Evolutionary conservation across 2,888 invertebrate genomes (phyloP).

Genomic region (Patella caerulea): DNA sequence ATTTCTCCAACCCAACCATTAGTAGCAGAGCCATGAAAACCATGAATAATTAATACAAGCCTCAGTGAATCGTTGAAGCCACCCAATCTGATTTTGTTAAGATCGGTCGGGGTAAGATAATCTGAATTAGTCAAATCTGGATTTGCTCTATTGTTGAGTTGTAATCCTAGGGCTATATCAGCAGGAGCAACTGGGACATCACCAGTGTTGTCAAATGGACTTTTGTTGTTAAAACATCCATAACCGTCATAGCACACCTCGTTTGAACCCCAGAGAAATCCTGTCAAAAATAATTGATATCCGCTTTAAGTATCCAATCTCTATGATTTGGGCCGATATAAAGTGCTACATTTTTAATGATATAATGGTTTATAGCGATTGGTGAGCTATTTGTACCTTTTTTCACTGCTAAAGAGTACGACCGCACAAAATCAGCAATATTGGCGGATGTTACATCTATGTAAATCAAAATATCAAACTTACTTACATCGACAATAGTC

Average conservation of each 20-base stretch:
- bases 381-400: too few species aligned
- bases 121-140: not conserved
- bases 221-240: not conserved
- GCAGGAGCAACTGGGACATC: not conserved
- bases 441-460: too few species aligned
- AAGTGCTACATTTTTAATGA: too few species aligned
- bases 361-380: too few species aligned
- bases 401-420: too few species aligned
- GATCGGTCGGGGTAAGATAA: not conserved
- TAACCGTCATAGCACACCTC: not conserved
- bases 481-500: too few species aligned
- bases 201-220: not conserved
- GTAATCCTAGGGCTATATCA: not conserved
- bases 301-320: too few species aligned
- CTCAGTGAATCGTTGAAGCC: not conserved
- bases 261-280: not conserved
- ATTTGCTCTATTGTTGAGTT: not conserved
- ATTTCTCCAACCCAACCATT: not conserved
- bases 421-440: too few species aligned
- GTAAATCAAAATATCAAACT: too few species aligned
- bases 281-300: too few species aligned
- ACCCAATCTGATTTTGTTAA: not conserved
- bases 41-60: not conserved
- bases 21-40: not conserved
- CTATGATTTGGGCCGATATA: too few species aligned